A percentile compares a stretch with the other conserved stretches of the same genome.
phyloP scores from a whole-genome alignment of 2,797 vertebrate species.

The Takifugu rubripes region DNA sequence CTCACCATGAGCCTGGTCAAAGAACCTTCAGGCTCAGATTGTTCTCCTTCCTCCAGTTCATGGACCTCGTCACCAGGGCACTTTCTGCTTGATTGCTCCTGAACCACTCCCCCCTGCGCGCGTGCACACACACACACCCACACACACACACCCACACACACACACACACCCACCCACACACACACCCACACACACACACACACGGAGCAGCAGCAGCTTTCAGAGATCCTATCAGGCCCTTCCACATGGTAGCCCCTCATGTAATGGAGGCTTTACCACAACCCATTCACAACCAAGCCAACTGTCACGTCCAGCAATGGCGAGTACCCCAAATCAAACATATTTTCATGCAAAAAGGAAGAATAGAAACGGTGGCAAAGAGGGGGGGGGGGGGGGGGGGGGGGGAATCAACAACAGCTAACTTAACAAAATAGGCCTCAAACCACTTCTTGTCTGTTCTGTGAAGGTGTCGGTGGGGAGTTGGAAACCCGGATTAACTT shows the following conservation, averaged over 20 bases:
- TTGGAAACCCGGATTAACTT: conserved; percentile 61
- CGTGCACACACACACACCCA: conserved; percentile 7
- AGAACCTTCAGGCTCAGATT: conserved; percentile 62
- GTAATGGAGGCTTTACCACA: conserved; percentile 57
- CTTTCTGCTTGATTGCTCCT: conserved; percentile 72
- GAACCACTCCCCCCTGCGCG: conserved; percentile 55
- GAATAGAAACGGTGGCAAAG: conserved; percentile 43
- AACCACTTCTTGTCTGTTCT: conserved; percentile 59
- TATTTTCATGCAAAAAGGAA: conserved; percentile 48
- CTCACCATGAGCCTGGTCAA: conserved; percentile 53
- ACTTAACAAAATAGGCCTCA: conserved; percentile 69
- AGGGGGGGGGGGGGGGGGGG: conserved; percentile 17
- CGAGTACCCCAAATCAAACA: conserved; percentile 69
- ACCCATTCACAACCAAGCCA: conserved; percentile 68
- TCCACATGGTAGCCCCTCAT: conserved; percentile 67
- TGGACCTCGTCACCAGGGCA: conserved; percentile 63
- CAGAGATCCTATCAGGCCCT: conserved; percentile 68
- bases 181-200: conserved; percentile 7
- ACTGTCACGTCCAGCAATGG: conserved; percentile 70
- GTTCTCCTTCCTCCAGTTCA: conserved; percentile 62
- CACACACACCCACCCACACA: conserved; percentile 44
- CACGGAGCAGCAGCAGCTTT: conserved; percentile 43
- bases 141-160: too few relatives aligned
- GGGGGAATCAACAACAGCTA: conserved; percentile 49
- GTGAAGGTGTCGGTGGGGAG: conserved; percentile 44